Base-by-base conservation (phyloP, 2,888 invertebrate species). In the Sarcophaga caerulescens region DNA sequence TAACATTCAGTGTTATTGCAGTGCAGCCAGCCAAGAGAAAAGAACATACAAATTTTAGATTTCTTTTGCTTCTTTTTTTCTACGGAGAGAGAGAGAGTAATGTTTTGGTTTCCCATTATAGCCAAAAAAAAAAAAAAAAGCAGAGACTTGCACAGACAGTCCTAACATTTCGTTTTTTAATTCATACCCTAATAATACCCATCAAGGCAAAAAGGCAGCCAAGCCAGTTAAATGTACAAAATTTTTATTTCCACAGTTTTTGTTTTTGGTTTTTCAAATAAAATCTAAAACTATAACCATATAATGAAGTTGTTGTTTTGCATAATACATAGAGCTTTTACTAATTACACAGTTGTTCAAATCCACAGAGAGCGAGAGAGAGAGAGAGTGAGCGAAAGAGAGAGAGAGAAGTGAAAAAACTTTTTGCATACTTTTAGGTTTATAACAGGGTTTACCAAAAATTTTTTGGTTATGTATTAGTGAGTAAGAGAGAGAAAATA, bases 1-100 rank as follows among this genome's bases (percentile, higher is more conserved):
- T 86, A 86, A 81, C 84, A 86, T 86, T 86, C 84, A 86, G 86
- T 86, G 81, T 77, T 81, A 75, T 86, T 78, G 35, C 75, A 62
- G 78, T 75, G 84, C 84, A 84, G 8, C 47, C 84, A 84, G 47
- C 60, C 60, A 71, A 66, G 60, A 71, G 79, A 63, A 63, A 45
- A 47, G 35, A 79, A 68, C 63, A 57, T 25, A 63, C 52, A 65
- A 63, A 75, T 52, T 8, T 17, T 14, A 52, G 12, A 17, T 52
- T 14, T 14, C 10, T 52, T 14, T 52, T 17, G 52, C 17, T 52
- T 17, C 5, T 52, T 52, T 52, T 52, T 14, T 52, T 52, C 17
- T 52, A 47, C 11, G 17, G 52, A 52, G 5, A 14, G 14, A 77
- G 68, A 52, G 14, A 12, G 52, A 52, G 17, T 52, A 14, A 78